These are phyloP conservation scores for Ectemnius lituratus DNA, from an alignment of 2,888 invertebrate genomes.

Conservation along the genomic window DNA sequence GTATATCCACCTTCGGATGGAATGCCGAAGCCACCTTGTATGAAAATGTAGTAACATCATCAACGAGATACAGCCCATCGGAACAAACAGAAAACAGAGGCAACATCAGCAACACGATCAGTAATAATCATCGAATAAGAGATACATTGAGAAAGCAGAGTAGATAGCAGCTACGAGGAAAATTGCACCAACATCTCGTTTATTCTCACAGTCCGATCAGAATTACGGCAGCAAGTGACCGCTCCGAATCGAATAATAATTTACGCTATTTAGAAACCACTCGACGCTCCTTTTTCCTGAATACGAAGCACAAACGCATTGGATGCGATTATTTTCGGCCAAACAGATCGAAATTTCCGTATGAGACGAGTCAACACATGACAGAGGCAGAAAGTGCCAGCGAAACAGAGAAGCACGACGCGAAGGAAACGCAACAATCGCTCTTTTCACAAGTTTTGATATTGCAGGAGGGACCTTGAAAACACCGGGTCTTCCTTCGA, in stretches of 20 bases:
- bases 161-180: constrained; percentile 8
- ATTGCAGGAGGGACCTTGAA: constrained; percentile 34
- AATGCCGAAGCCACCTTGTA: not conserved
- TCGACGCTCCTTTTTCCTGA: constrained; percentile 55
- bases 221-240: constrained; percentile 3
- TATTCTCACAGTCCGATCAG: constrained; percentile 43
- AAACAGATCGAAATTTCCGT: constrained; percentile 26
- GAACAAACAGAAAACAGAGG: not conserved
- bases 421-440: constrained; percentile 54
- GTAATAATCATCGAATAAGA: too few species aligned
- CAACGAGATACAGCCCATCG: not conserved
- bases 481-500: constrained; percentile 40
- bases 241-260: constrained; percentile 39
- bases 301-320: constrained; percentile 23
- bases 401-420: constrained; percentile 54
- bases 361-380: constrained; percentile 9
- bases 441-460: constrained; percentile 60
- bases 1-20: constrained; percentile 26
- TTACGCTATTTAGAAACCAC: constrained; percentile 54
- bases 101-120: too few species aligned
- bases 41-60: not conserved
- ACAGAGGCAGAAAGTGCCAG: constrained; percentile 3
- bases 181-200: constrained; percentile 27
- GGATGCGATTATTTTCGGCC: constrained; percentile 46
- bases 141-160: not conserved